Percentiles rank a stretch among this genome's conserved stretches.
These are phyloP conservation scores for Pavo muticus DNA, from an alignment of 2,113 vertebrate species.

Conservation along the genomic window DNA sequence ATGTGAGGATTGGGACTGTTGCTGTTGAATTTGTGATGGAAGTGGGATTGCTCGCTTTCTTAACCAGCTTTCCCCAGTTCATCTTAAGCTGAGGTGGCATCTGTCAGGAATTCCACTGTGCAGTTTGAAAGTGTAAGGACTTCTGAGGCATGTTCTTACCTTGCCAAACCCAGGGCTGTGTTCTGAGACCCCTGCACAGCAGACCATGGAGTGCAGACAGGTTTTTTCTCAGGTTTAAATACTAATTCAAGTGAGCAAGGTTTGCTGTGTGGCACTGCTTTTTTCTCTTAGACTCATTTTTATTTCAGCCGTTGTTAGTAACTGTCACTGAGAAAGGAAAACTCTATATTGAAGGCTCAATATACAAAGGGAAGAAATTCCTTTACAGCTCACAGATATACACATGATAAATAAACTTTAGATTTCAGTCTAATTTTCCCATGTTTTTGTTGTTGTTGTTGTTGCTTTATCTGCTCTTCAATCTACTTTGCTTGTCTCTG, in stretches of 20 bases:
- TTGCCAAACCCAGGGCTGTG: not conserved
- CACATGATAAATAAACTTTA: not conserved
- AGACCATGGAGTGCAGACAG: not conserved
- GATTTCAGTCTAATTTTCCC: not conserved
- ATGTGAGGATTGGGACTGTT: fast-evolving
- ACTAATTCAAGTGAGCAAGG: not conserved
- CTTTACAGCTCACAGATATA: not conserved
- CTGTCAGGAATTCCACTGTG: fast-evolving
- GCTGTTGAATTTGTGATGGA: not conserved
- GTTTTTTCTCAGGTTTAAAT: not conserved
- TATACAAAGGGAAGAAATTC: not conserved
- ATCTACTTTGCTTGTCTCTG: not conserved
- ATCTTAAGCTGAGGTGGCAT: not conserved
- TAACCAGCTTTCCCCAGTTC: not conserved
- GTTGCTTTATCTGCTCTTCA: not conserved
- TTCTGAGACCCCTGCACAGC: not conserved
- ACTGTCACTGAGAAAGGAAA: not conserved
- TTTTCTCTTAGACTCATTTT: not conserved
- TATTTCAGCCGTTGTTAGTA: not conserved
- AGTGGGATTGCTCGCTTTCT: not conserved
- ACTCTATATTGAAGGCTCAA: not conserved
- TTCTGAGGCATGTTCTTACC: not conserved
- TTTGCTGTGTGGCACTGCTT: not conserved
- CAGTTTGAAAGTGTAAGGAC: not conserved
- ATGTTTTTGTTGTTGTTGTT: not conserved